Evolutionary conservation across 2,113 vertebrate genomes (phyloP).

Genomic region (Apodemus sylvaticus): DNA sequence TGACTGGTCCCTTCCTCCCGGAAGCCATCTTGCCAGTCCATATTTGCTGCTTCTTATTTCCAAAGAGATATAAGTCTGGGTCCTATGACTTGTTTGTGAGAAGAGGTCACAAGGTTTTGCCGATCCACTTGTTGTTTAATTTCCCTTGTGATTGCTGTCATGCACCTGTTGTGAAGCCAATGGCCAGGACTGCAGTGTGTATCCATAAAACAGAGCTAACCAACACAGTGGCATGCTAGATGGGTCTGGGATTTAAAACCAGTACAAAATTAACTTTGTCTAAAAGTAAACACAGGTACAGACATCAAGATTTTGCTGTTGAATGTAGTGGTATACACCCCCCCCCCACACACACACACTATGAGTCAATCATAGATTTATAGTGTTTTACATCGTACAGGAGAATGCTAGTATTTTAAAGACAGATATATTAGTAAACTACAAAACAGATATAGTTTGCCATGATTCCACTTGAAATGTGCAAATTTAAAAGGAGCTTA

Average conservation of each 20-base stretch:
- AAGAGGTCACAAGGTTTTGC: slow-evolving; percentile 33
- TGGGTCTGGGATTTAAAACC: slow-evolving; percentile 32
- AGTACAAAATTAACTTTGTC: slow-evolving; percentile 40
- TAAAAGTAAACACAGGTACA: not conserved
- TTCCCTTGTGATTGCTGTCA: not conserved
- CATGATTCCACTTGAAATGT: slow-evolving; percentile 37
- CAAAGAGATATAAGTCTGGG: not conserved
- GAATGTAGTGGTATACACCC: not conserved
- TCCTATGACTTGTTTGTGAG: not conserved
- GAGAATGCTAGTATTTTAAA: slow-evolving; percentile 29
- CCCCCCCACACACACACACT: not conserved
- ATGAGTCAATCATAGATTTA: not conserved
- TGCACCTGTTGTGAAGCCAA: slow-evolving; percentile 8
- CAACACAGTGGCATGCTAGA: not conserved
- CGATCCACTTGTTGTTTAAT: not conserved
- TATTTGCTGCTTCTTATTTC: slow-evolving; percentile 50
- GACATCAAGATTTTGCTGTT: not conserved
- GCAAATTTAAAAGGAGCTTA: slow-evolving; percentile 52
- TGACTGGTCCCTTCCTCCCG: not conserved
- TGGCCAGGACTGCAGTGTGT: not conserved
- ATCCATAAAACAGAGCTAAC: not conserved
- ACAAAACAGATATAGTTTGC: slow-evolving; percentile 19
- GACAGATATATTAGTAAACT: not conserved
- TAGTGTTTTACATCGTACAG: not conserved
- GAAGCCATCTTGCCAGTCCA: not conserved